Base-by-base conservation (phyloP, 1,140 invertebrate species). In the Andricus grossulariae region DNA sequence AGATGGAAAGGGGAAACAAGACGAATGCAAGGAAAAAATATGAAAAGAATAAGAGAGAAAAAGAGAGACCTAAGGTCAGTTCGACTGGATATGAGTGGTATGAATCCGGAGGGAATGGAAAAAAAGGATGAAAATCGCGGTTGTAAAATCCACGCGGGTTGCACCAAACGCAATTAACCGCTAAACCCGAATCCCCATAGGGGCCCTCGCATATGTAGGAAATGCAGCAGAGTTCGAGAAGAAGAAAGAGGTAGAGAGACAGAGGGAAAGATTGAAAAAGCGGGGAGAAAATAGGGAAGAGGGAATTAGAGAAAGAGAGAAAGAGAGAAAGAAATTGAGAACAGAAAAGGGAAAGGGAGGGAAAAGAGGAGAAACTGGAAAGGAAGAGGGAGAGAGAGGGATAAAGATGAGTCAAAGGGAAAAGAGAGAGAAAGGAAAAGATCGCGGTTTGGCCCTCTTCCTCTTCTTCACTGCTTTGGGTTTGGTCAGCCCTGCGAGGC, bases 101-200 rank as follows among this genome's bases (percentile, higher is more conserved):
- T 32, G 77, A 75, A 60, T 72, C 79, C 73, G 71, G 74, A 75
- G 76, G 76, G 77, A 81, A 86, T 70, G 79, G 77, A 77, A 87
- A 88, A 88, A 87, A 88, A 89, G 84, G 84, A 88, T 88, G 88
- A 89, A 88, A 89, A 88, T 87, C 87, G 83, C 81, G 84, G 88
- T 82, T 89, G 88, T 88, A 90, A 90, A 90, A 89, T 89, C 86
- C 88, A 86, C 84, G 87, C 87, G 86, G 83, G 84, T 84, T 87
- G 88, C 87, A 86, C 87, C 84, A 85, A 91, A 90, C 86, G 88
- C 88, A 91, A 91, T 90, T 91, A 91, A 90, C 86, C 85, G 87
- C 83, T 83, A 87, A 89, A 85, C 81, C 84, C 87, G 87, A 88
- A 89, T 86, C 85, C 87, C 87, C 87, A 88, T 88, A 87, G 86